These are phyloP conservation scores for Helostoma temminkii DNA, from an alignment of 2,797 vertebrate genomes.

Conservation along the genomic window DNA sequence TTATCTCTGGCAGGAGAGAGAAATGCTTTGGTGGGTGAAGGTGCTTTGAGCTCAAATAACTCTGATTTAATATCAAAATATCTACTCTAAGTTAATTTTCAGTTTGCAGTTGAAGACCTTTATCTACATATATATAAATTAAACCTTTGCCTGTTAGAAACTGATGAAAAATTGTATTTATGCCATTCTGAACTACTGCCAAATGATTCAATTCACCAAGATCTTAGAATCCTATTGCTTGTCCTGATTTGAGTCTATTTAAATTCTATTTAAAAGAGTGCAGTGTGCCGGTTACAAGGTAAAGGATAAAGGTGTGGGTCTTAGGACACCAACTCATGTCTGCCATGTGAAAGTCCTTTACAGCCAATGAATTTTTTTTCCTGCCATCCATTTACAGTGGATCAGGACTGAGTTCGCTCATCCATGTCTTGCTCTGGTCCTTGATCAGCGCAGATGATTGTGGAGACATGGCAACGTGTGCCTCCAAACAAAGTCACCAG, in stretches of 20 bases:
- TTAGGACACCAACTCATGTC: not conserved
- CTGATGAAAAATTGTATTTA: no score
- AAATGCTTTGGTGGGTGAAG: constrained; percentile 1
- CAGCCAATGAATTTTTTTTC: not conserved
- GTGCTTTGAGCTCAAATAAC: not conserved
- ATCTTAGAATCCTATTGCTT: not conserved
- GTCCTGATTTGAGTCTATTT: not conserved
- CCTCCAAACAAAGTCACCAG: no score
- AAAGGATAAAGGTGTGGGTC: not conserved
- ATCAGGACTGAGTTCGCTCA: no score
- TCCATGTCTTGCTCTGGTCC: no score
- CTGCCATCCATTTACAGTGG: no score
- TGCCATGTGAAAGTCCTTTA: not conserved
- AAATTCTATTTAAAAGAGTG: no score
- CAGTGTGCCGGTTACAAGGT: not conserved
- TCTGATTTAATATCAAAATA: not conserved
- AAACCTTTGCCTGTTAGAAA: no score
- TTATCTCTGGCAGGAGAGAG: not conserved
- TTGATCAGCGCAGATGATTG: no score
- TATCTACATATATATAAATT: no score
- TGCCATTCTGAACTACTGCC: not conserved
- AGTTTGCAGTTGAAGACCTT: not conserved
- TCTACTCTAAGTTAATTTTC: not conserved
- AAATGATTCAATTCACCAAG: not conserved
- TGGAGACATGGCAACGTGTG: no score